Evolutionary conservation across 2,888 invertebrate species (phyloP), one percentile per base, ranked within the genome.

Genomic region (Catocala sponsa): DNA sequence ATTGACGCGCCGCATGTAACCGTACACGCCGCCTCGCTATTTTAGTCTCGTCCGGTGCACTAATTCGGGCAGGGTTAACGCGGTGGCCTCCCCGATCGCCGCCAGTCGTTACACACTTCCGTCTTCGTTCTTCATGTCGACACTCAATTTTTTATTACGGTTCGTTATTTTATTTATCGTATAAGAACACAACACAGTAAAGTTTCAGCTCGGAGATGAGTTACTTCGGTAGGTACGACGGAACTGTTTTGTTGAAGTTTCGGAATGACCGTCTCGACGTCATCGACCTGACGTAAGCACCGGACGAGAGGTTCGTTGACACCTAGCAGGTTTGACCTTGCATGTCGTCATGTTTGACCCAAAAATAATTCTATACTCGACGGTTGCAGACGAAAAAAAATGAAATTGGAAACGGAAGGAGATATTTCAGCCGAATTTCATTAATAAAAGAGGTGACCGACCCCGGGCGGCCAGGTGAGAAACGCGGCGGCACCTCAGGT

Each of bases 41-140:
- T 94, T 93, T 87, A 82, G 92, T 91, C 92, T 86, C 91, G 90
- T 89, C 85, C 92, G 91, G 91, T 93, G 93, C 93, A 93, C 94
- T 94, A 94, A 93, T 91, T 93, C 94, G 94, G 94, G 93, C 93
- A 92, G 94, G 93, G 93, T 94, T 94, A 93, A 88, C 91, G 90
- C 90, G 89, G 88, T 87, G 91, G 91, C 92, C 91, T 92, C 91
- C 86, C 85, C 82, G 85, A 86, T 80, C 88, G 87, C 85, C 82
- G 86, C 79, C 84, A 86, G 82, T 85, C 85, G 84, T 86, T 87
- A 84, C 83, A 88, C 92, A 92, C 91, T 92, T 92, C 91, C 91
- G 90, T 90, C 91, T 91, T 89, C 84, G 69, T 84, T 86, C 83
- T 89, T 86, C 83, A 82, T 83, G 80, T 82, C 81, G 83, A 82